Conservation (phyloP, 2,113 vertebrate genomes). For the Cryptoleucopteryx plumbea region DNA sequence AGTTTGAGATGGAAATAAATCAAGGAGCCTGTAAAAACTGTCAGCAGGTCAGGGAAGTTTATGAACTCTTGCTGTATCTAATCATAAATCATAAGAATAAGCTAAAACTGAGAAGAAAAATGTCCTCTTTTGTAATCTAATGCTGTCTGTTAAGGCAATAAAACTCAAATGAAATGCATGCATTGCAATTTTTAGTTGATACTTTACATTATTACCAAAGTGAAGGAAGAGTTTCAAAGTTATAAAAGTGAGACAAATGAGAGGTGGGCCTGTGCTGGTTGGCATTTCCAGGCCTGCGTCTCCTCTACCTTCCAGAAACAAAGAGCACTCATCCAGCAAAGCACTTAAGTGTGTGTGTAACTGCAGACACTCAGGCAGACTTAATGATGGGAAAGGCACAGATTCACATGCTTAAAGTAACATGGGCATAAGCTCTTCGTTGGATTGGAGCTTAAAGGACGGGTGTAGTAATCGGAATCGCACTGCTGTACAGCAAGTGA, state of each 20-base stretch:
- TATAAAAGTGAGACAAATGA: conserved; percentile 74
- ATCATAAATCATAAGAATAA: conserved; percentile 87
- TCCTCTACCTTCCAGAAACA: neutral
- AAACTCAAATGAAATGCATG: conserved; percentile 84
- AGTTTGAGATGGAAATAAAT: conserved; percentile 87
- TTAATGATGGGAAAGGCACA: neutral
- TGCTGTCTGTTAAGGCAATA: conserved; percentile 84
- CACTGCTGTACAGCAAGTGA: neutral
- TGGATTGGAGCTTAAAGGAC: neutral
- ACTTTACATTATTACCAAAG: conserved; percentile 84
- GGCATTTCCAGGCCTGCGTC: neutral
- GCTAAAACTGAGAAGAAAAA: conserved; percentile 84
- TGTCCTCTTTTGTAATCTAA: conserved; percentile 86
- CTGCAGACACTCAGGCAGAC: neutral
- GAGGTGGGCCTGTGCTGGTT: conserved; percentile 1
- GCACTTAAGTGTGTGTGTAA: neutral
- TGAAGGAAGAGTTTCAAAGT: conserved; percentile 76
- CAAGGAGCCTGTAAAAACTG: conserved; percentile 85
- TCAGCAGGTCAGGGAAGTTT: conserved; percentile 87
- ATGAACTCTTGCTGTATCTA: conserved; percentile 86
- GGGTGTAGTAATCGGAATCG: neutral
- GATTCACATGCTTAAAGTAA: neutral
- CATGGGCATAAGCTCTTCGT: neutral
- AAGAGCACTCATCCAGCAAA: neutral
- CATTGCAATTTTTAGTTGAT: conserved; percentile 83